phyloP scores from a whole-genome alignment of 2,113 vertebrate species.

The Ammodytes marinus region DNA sequence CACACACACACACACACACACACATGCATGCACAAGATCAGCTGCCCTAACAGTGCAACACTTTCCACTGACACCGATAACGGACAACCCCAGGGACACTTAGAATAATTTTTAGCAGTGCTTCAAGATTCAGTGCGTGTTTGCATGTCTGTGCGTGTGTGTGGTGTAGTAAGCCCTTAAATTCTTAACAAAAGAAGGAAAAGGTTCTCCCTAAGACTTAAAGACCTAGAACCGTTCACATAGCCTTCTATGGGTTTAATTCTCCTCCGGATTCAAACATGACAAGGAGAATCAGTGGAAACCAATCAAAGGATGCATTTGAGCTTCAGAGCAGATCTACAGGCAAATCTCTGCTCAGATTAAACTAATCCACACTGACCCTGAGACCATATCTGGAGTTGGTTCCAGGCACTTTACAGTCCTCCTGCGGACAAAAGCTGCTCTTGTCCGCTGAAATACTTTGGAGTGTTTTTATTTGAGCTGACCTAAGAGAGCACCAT shows the following conservation, averaged over 20 bases:
- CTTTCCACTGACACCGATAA: constrained; percentile 76
- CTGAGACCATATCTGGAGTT: constrained; percentile 53
- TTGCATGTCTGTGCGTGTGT: background rate
- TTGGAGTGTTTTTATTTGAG: constrained; percentile 17
- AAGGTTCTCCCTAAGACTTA: background rate
- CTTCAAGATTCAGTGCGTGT: constrained; percentile 19
- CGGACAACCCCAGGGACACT: constrained; percentile 38
- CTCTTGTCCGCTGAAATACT: constrained; percentile 38
- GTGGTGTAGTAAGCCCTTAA: background rate
- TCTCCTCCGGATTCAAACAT: constrained; percentile 23
- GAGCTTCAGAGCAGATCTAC: constrained; percentile 23
- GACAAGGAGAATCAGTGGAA: constrained; percentile 25
- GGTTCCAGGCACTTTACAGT: constrained; percentile 35
- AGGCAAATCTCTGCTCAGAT: constrained; percentile 40
- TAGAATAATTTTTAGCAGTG: constrained; percentile 24
- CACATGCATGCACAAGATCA: constrained; percentile 25
- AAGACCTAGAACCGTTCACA: background rate
- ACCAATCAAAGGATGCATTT: constrained; percentile 13
- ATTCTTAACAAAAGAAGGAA: background rate
- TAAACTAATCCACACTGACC: constrained; percentile 45
- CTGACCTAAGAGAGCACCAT: background rate
- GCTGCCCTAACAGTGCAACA: constrained; percentile 72
- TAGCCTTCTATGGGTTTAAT: constrained; percentile 1
- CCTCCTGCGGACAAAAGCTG: constrained; percentile 35
- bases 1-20: constrained; percentile 30